Base-by-base conservation (phyloP, 2,797 vertebrate species). In the Discoglossus pictus region DNA sequence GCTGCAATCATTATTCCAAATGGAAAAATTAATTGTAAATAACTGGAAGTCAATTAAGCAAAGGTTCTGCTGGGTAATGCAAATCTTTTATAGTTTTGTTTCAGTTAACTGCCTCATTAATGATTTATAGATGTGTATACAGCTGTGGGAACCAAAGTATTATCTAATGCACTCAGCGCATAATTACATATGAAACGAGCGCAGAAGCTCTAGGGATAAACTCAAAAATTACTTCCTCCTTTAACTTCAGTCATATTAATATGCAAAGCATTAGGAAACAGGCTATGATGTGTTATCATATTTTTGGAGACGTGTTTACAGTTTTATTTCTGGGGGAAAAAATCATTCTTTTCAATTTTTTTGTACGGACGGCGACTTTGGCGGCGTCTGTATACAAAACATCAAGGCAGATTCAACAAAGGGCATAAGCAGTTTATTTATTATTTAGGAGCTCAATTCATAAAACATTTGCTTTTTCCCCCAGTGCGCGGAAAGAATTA, bases 91-190 rank as follows among this genome's bases (percentile, higher is more conserved):
- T 79, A 85, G 84, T 84, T 89, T 88, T 86, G 78, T 86, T 87
- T 87, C 83, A 84, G 83, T 85, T 87, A 86, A 88, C 84, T 85
- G 83, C 83, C 82, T 86, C 85, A 86, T 89, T 88, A 89, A 89
- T 89, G 83, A 90, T 89, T 90, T 89, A 89, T 88, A 83, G 79
- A 82, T 85, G 79, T 85, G 79, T 84, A 81, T 82, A 83, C 80
- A 89, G 81, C 85, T 88, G 78, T 83, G 83, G 82, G 84, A 86
- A 85, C 74, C 72, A 81, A 63, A 76, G 78, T 76, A 83, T 87
- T 89, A 87, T 87, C 83, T 88, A 84, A 87, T 79, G 81, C 80
- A 81, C 82, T 85, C 76, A 72, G 78, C 88, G 83, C 85, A 85
- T 87, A 88, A 90, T 87, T 88, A 85, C 80, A 83, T 80, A 78